Evolutionary conservation across 2,113 vertebrate genomes (phyloP).

Genomic region (Oncorhynchus kisutch): DNA sequence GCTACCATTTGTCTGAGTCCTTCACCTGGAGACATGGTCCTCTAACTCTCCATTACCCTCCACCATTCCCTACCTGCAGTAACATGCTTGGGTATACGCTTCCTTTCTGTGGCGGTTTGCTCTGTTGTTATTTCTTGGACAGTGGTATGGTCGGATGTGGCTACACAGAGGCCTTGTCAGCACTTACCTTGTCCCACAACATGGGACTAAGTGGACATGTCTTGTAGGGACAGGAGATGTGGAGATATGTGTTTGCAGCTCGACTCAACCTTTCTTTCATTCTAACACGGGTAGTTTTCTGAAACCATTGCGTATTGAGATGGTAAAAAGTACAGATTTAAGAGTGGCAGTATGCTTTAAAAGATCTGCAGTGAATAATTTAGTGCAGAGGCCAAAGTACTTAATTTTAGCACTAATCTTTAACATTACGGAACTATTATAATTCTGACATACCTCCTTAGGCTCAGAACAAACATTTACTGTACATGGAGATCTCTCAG

Average conservation of each 20-base stretch:
- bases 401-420: too few species aligned
- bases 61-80: conserved; percentile 39
- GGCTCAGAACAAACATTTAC: not conserved
- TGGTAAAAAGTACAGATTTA: not conserved
- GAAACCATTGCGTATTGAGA: not conserved
- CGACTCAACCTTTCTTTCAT: conserved; percentile 16
- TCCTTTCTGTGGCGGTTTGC: conserved; percentile 5
- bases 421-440: not conserved
- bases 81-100: conserved; percentile 35
- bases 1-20: conserved; percentile 47
- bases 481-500: conserved; percentile 4
- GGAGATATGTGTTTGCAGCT: conserved; percentile 27
- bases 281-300: not conserved
- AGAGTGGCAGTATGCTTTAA: too few species aligned
- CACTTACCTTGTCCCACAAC: conserved; percentile 65
- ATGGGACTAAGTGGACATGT: conserved; percentile 58
- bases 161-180: conserved; percentile 47
- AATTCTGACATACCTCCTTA: not conserved
- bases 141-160: conserved; percentile 51
- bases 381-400: too few species aligned
- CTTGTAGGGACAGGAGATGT: conserved; percentile 51
- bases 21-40: conserved; percentile 49
- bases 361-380: too few species aligned
- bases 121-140: conserved; percentile 40
- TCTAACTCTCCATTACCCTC: conserved; percentile 27